These are phyloP conservation scores for Xyrichtys novacula DNA, from an alignment of 2,797 vertebrate genomes.

Conservation along the genomic window DNA sequence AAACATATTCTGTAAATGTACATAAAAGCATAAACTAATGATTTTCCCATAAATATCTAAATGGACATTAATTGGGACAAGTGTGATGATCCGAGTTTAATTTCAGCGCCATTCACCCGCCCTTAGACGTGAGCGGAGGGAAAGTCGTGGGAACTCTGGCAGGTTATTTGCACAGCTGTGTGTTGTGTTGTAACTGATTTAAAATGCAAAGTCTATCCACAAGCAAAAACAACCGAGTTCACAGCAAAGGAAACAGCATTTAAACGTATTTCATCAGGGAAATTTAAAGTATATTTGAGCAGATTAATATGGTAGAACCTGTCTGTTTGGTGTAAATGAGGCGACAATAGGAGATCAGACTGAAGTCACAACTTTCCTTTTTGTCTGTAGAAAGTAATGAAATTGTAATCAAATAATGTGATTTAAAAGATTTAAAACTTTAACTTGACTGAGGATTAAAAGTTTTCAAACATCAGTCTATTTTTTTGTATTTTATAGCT, in stretches of 20 bases:
- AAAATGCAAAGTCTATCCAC: conserved; percentile 16
- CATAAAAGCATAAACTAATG: background rate
- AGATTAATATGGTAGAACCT: too few species aligned
- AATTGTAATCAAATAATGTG: too few species aligned
- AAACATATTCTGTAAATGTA: background rate
- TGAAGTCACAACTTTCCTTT: too few species aligned
- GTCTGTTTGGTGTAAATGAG: too few species aligned
- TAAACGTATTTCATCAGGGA: background rate
- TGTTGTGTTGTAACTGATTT: conserved; percentile 12
- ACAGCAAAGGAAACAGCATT: background rate
- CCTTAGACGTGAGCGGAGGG: background rate
- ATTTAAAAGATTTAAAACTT: too few species aligned
- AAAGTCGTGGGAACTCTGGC: conserved; percentile 58
- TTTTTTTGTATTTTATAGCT: too few species aligned
- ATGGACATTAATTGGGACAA: background rate
- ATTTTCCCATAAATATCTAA: background rate
- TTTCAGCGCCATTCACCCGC: background rate
- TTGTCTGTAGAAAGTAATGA: too few species aligned
- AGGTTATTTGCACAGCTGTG: conserved; percentile 66
- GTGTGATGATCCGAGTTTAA: background rate
- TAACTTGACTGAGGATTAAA: too few species aligned
- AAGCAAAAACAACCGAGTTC: background rate
- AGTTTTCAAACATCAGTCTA: too few species aligned
- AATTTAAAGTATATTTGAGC: too few species aligned
- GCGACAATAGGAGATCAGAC: too few species aligned